Conservation (phyloP, 1,140 invertebrate species). For the Caerostris extrusa region DNA sequence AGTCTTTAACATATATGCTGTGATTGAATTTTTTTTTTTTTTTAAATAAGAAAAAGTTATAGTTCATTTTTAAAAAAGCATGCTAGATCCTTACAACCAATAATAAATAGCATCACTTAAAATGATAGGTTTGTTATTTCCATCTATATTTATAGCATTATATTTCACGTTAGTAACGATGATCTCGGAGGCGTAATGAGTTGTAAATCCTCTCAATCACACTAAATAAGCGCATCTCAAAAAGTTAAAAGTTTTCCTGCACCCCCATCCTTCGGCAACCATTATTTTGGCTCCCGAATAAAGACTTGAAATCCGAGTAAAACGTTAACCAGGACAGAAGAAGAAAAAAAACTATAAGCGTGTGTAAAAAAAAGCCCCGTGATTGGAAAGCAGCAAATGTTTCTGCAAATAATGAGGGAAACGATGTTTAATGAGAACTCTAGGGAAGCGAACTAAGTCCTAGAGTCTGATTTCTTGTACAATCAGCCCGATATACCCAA, state of each 20-base stretch:
- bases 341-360: not conserved
- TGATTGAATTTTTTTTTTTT: too few species aligned
- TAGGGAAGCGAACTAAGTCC: not conserved
- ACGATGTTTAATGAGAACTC: conserved; percentile 48
- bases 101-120: too few species aligned
- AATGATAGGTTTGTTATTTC: too few species aligned
- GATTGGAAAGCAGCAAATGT: conserved; percentile 12
- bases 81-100: too few species aligned
- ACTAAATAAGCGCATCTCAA: not conserved
- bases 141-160: too few species aligned
- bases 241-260: not conserved
- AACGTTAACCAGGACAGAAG: not conserved
- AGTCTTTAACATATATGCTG: too few species aligned
- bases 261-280: not conserved
- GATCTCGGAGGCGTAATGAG: not conserved
- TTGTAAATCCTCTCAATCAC: not conserved
- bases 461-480: not conserved
- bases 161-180: not conserved
- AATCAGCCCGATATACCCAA: not conserved
- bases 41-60: too few species aligned
- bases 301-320: not conserved
- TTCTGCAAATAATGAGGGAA: conserved; percentile 12
- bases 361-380: not conserved
- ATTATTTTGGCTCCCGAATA: not conserved
- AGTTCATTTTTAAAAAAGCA: too few species aligned